Conservation (phyloP, 1,140 invertebrate species). For the Lucilia cuprina region DNA sequence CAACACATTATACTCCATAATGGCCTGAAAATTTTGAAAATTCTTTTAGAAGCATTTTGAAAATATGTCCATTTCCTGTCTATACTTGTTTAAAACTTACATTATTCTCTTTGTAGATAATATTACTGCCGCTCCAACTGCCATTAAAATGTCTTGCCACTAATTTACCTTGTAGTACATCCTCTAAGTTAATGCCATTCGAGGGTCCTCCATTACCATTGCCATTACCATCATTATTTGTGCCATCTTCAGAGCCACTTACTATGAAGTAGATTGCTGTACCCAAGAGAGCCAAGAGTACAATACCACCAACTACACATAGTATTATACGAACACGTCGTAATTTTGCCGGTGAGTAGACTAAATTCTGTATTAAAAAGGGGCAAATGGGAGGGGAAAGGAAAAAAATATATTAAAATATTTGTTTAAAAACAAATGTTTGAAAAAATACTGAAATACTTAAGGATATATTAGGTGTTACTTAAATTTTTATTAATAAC, state of each 20-base stretch:
- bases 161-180: slow-evolving; percentile 63
- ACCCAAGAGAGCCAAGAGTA: slow-evolving; percentile 48
- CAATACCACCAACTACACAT: slow-evolving; percentile 42
- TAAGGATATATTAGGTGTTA: too few relatives aligned
- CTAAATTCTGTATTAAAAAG: slow-evolving; percentile 47
- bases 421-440: too few relatives aligned
- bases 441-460: too few relatives aligned
- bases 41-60: slow-evolving; percentile 37
- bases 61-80: not conserved
- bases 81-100: slow-evolving; percentile 43
- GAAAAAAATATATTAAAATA: too few relatives aligned
- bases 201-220: slow-evolving; percentile 5
- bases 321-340: slow-evolving; percentile 52
- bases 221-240: slow-evolving; percentile 18
- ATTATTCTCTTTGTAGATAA: slow-evolving; percentile 50
- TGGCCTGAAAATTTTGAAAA: slow-evolving; percentile 43
- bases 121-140: slow-evolving; percentile 64
- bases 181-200: slow-evolving; percentile 61
- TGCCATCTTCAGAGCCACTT: slow-evolving; percentile 37
- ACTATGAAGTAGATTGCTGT: slow-evolving; percentile 48
- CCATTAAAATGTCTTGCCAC: slow-evolving; percentile 65
- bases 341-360: slow-evolving; percentile 54
- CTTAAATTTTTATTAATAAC: too few relatives aligned
- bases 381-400: not conserved
- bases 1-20: slow-evolving; percentile 52